These are phyloP conservation scores for Tyrannus savana DNA, from an alignment of 2,113 vertebrate species.

Conservation along the genomic window DNA sequence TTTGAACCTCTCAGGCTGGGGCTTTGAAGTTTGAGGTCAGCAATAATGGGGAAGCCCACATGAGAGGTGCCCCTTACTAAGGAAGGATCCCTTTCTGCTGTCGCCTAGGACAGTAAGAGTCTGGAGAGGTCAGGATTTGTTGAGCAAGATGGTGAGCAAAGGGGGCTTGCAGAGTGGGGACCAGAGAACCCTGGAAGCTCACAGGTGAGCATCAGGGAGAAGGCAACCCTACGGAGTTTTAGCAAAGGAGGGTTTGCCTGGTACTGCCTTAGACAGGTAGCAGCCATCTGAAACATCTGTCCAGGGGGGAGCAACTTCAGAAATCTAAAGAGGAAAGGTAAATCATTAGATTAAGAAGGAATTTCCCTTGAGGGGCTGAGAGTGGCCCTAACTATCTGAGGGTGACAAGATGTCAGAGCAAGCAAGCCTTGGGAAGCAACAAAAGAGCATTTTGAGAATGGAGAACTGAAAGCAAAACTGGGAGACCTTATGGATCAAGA, in stretches of 20 bases:
- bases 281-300: background rate
- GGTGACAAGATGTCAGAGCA: background rate
- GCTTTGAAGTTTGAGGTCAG: background rate
- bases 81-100: background rate
- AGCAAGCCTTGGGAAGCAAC: background rate
- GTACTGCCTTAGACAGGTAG: background rate
- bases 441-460: background rate
- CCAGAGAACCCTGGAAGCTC: background rate
- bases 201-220: background rate
- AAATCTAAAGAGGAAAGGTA: background rate
- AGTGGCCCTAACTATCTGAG: background rate
- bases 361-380: accelerated
- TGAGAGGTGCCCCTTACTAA: background rate
- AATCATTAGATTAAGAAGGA: background rate
- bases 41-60: background rate
- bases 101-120: background rate
- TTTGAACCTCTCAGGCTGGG: background rate
- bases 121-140: background rate
- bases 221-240: background rate
- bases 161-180: background rate
- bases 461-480: background rate
- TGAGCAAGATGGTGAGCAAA: background rate
- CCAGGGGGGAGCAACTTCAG: background rate
- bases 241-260: background rate
- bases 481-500: background rate